Percentiles rank a stretch among this genome's conserved stretches.
Evolutionary conservation across 2,888 invertebrate genomes (phyloP).

Genomic region (Drosophila fungiperda): DNA sequence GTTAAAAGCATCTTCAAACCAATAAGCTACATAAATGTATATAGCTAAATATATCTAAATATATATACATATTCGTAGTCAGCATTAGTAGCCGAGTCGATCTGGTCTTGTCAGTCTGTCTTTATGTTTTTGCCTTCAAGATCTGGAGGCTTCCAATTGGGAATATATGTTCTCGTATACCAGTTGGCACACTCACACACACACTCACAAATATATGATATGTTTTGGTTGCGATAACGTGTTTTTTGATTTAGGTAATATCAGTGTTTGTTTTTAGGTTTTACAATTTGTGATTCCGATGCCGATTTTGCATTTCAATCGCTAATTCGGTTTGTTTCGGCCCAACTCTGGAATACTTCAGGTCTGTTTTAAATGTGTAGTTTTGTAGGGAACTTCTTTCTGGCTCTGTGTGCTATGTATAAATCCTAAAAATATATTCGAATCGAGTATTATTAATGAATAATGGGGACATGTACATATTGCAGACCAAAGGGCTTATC

Average conservation of each 20-base stretch:
- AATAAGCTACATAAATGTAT: neutral
- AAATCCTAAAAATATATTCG: neutral
- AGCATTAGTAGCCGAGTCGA: neutral
- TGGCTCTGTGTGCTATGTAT: neutral
- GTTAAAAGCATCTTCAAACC: neutral
- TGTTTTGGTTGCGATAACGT: neutral
- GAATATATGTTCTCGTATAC: neutral
- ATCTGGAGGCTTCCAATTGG: neutral
- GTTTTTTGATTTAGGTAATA: neutral
- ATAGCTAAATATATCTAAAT: neutral
- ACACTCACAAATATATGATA: neutral
- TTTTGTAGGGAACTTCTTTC: neutral
- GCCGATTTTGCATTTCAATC: neutral
- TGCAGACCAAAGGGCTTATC: neutral
- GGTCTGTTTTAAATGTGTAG: neutral
- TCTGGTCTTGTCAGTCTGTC: neutral
- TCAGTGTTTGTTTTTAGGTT: neutral
- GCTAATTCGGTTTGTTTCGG: neutral
- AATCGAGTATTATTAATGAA: neutral
- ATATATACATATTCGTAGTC: neutral
- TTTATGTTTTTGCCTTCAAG: neutral
- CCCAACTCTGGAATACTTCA: neutral
- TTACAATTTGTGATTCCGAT: neutral
- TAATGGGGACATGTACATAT: neutral
- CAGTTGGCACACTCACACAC: too few relatives aligned